phyloP scores from a whole-genome alignment of 2,888 invertebrate genomes.

The Seira sanloemensis region DNA sequence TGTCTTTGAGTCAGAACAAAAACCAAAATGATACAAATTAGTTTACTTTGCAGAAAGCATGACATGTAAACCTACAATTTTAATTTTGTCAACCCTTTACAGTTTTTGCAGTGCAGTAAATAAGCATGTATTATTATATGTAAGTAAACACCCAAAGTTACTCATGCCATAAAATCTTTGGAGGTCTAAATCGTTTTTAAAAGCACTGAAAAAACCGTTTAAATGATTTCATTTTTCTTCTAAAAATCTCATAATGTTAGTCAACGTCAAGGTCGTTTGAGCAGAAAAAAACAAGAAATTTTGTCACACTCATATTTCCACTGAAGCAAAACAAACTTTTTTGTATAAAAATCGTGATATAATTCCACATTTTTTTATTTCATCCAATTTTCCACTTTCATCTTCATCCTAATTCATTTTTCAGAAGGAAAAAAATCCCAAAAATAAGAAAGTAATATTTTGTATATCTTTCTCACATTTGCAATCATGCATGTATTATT shows the following conservation, averaged over 20 bases:
- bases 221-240: neutral
- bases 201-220: neutral
- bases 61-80: too few species aligned
- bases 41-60: too few species aligned
- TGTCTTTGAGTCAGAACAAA: conserved; percentile 25
- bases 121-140: too few species aligned
- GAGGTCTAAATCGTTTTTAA: too few species aligned
- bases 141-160: too few species aligned
- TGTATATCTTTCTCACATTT: conserved; percentile 8
- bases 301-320: too few species aligned
- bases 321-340: too few species aligned
- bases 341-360: neutral
- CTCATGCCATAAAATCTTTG: too few species aligned
- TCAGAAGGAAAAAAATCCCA: neutral
- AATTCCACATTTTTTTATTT: conserved; percentile 9
- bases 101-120: too few species aligned
- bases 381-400: conserved; percentile 36
- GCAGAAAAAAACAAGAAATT: too few species aligned
- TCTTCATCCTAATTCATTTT: conserved; percentile 12
- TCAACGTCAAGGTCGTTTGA: conserved; percentile 36
- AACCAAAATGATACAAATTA: conserved; percentile 22
- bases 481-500: conserved; percentile 35
- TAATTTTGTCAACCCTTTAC: too few species aligned
- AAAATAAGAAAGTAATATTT: neutral
- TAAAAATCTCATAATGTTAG: too few species aligned